These are phyloP conservation scores for Gallinago solitaria DNA, from an alignment of 2,797 vertebrate genomes.

Conservation along the genomic window DNA sequence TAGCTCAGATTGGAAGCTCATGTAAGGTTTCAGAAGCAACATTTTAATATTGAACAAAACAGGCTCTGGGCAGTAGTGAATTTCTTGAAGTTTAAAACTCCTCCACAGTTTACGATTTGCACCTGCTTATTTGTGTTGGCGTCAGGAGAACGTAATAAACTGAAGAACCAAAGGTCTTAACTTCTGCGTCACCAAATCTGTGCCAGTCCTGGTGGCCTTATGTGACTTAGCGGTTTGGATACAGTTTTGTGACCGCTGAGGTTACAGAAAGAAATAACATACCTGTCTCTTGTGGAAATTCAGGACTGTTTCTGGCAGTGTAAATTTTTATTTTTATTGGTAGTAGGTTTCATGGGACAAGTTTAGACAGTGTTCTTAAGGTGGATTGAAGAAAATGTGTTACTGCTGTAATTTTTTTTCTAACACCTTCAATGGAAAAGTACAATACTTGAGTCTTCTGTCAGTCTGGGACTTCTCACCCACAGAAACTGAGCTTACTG, in stretches of 20 bases:
- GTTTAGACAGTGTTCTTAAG: neutral
- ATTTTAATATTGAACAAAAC: neutral
- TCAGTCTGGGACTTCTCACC: neutral
- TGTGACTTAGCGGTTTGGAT: neutral
- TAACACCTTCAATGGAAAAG: neutral
- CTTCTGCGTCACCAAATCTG: neutral
- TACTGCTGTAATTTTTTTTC: neutral
- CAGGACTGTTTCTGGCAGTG: neutral
- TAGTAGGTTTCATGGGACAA: neutral
- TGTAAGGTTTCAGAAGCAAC: neutral
- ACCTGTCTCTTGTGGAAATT: neutral
- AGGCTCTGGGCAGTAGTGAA: neutral
- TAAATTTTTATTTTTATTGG: neutral
- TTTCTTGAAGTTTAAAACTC: neutral
- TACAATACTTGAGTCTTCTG: neutral
- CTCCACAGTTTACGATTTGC: neutral
- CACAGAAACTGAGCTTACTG: neutral
- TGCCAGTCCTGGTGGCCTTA: neutral
- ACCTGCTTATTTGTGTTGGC: constrained; percentile 7
- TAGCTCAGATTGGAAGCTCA: neutral
- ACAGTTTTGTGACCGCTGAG: neutral
- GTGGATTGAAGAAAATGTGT: neutral
- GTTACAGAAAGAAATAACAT: neutral
- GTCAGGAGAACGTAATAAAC: neutral
- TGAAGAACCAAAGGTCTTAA: neutral